phyloP scores from a whole-genome alignment of 53 echinoderm and acorn worm species.

The Astropecten irregularis region DNA sequence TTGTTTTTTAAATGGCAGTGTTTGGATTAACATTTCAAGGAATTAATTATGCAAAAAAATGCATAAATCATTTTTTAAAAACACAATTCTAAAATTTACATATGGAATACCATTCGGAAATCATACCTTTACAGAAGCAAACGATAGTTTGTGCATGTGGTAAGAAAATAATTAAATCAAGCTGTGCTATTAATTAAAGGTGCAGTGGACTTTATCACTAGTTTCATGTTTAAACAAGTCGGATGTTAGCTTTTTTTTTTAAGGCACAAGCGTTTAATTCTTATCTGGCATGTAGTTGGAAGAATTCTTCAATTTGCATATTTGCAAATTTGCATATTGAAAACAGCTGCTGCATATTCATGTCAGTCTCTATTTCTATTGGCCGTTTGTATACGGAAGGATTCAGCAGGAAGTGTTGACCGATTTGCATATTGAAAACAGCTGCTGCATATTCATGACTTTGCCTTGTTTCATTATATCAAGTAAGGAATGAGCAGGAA shows the following conservation, averaged over 20 bases:
- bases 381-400: no score
- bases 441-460: constrained; percentile 25
- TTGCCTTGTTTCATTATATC: not conserved
- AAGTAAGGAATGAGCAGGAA: not conserved
- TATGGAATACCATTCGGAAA: not conserved
- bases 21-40: not conserved
- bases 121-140: not conserved
- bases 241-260: no score
- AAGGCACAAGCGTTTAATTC: constrained; percentile 35
- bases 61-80: not conserved
- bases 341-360: constrained; percentile 28
- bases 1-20: not conserved
- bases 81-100: not conserved
- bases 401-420: not conserved
- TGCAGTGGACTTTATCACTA: not conserved
- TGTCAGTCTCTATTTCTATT: no score
- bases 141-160: not conserved
- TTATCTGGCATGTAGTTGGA: not conserved
- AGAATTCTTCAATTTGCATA: not conserved
- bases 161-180: not conserved
- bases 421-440: constrained; percentile 50
- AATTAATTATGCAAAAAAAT: not conserved
- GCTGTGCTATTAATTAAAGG: not conserved
- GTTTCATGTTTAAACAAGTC: not conserved
- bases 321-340: not conserved